Percentiles rank a stretch among this genome's conserved stretches.
These are phyloP conservation scores for Argyresthia albistria DNA, from an alignment of 2,888 invertebrate genomes.

Conservation along the genomic window DNA sequence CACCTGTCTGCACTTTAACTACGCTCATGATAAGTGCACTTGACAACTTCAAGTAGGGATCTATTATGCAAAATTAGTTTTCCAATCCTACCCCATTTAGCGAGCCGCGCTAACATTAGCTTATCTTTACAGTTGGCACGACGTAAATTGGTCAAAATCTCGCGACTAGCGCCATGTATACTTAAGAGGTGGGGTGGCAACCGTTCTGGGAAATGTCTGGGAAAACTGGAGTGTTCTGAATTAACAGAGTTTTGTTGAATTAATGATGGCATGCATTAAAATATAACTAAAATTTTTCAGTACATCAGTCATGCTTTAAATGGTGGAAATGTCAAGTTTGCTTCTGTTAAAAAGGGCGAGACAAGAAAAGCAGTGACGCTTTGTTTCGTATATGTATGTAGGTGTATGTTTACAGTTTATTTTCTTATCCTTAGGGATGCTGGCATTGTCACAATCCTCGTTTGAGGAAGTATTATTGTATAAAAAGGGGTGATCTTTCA, in stretches of 20 bases:
- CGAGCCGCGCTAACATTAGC: slow-evolving; percentile 41
- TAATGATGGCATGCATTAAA: not conserved
- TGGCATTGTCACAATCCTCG: no score
- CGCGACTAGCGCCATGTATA: slow-evolving; percentile 46
- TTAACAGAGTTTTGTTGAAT: not conserved
- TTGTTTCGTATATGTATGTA: no score
- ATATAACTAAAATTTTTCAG: not conserved
- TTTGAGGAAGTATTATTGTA: no score
- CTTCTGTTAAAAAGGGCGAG: no score
- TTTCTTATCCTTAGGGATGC: no score
- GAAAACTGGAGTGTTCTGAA: not conserved
- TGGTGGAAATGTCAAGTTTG: no score
- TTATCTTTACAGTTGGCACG: slow-evolving; percentile 72
- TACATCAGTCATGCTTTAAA: not conserved
- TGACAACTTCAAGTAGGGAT: not conserved
- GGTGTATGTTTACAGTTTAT: no score
- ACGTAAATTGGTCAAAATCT: slow-evolving; percentile 72
- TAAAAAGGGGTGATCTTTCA: no score
- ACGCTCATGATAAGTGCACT: slow-evolving; percentile 3
- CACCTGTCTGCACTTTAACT: not conserved
- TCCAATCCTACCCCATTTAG: slow-evolving; percentile 44
- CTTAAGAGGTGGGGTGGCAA: slow-evolving; percentile 38
- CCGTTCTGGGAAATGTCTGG: not conserved
- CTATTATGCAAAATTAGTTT: slow-evolving; percentile 62
- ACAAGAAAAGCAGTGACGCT: no score